Conservation (phyloP, 1,140 invertebrate genomes). For the Drosophila sechellia region DNA sequence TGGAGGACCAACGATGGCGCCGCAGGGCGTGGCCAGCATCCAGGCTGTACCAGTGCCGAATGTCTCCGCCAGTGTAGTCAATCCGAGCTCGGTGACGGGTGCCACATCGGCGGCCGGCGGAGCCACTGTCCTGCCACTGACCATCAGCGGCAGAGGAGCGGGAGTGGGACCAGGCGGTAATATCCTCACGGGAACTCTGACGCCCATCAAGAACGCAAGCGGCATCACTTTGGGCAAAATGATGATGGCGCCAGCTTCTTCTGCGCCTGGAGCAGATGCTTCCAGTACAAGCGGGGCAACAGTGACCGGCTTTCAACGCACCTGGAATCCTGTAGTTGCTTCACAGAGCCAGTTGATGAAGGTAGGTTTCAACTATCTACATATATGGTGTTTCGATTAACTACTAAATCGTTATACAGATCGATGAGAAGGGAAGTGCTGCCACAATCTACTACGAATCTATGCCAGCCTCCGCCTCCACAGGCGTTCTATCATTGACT, state of each 20-base stretch:
- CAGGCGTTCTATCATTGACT: conserved; percentile 77
- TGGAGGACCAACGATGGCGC: conserved; percentile 49
- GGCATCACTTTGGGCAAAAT: conserved; percentile 79
- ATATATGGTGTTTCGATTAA: not conserved
- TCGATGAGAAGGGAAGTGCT: conserved; percentile 64
- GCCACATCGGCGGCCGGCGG: conserved; percentile 61
- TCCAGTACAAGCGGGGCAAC: conserved; percentile 9
- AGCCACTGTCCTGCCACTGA: conserved; percentile 75
- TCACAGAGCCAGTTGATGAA: conserved; percentile 43
- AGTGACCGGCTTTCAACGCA: conserved; percentile 36
- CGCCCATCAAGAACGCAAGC: conserved; percentile 74
- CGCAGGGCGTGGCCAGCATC: conserved; percentile 73
- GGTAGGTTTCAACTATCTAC: conserved; percentile 15
- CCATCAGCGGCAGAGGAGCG: conserved; percentile 66
- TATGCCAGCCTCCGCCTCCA: conserved; percentile 74
- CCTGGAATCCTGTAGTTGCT: conserved; percentile 57
- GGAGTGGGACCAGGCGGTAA: conserved; percentile 50
- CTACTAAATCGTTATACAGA: conserved; percentile 2
- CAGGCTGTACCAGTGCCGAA: conserved; percentile 59
- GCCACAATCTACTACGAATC: conserved; percentile 83
- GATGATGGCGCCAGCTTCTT: conserved; percentile 72
- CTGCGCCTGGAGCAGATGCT: conserved; percentile 4
- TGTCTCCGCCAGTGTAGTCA: conserved; percentile 51
- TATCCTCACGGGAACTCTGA: conserved; percentile 75
- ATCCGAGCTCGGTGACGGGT: conserved; percentile 42